Conservation (phyloP, 2,113 vertebrate species). For the Panthera leo region DNA sequence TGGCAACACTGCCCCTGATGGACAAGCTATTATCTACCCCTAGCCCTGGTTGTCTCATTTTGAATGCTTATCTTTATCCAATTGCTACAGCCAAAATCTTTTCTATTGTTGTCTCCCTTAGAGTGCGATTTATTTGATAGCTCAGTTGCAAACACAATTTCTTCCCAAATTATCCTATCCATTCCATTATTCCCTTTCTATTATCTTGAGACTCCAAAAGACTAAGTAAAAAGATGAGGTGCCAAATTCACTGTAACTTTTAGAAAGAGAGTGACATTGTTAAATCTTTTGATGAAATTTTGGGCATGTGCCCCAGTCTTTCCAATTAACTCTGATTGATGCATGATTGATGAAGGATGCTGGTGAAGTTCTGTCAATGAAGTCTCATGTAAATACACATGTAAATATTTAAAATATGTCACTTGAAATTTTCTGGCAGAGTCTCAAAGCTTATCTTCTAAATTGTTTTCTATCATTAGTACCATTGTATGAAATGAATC, state of each 20-base stretch:
- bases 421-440: constrained; percentile 9
- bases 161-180: constrained; percentile 81
- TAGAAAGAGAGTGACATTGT: constrained; percentile 72
- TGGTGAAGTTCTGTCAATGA: constrained; percentile 65
- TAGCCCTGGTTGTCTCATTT: constrained; percentile 69
- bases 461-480: not conserved
- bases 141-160: constrained; percentile 80
- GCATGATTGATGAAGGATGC: constrained; percentile 59
- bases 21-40: constrained; percentile 80
- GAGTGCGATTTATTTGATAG: constrained; percentile 82
- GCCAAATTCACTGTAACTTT: constrained; percentile 79
- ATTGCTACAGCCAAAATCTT: constrained; percentile 59
- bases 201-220: constrained; percentile 73
- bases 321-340: constrained; percentile 71
- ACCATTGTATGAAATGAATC: not conserved
- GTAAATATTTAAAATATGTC: constrained; percentile 58
- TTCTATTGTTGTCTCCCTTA: constrained; percentile 75
- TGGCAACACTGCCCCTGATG: constrained; percentile 65
- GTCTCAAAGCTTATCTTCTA: constrained; percentile 4
- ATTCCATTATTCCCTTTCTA: constrained; percentile 80
- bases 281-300: constrained; percentile 78
- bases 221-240: constrained; percentile 78
- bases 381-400: constrained; percentile 66
- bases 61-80: constrained; percentile 82
- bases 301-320: constrained; percentile 67